phyloP scores from a whole-genome alignment of 2,888 invertebrate species.

The Eurytoma adleriae region DNA sequence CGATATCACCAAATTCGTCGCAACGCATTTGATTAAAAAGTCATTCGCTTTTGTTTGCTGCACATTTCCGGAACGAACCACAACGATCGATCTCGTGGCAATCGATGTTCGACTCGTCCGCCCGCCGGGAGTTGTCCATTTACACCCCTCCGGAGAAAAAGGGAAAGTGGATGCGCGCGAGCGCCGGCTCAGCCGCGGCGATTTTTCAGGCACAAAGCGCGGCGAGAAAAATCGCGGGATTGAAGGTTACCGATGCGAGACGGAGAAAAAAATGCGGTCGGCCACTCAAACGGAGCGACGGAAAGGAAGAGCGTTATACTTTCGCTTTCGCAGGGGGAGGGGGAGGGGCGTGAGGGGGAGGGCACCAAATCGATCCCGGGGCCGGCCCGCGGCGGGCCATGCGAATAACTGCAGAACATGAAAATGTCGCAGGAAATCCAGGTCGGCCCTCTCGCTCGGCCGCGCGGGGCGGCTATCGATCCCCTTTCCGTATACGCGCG shows the following conservation, averaged over 20 bases:
- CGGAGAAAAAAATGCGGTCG: no score
- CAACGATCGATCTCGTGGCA: no score
- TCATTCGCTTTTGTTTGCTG: no score
- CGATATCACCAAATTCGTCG: no score
- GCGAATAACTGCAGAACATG: constrained; percentile 57
- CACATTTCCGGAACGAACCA: no score
- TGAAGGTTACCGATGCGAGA: constrained; percentile 37
- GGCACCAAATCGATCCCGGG: constrained; percentile 51
- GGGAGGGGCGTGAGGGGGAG: constrained; percentile 8
- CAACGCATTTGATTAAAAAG: no score
- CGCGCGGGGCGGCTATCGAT: constrained; percentile 36
- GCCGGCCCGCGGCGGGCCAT: constrained; percentile 5
- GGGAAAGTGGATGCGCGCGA: not conserved
- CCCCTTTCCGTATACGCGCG: constrained; percentile 8
- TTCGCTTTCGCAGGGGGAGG: constrained; percentile 48
- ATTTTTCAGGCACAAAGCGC: not conserved
- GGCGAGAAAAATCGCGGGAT: not conserved
- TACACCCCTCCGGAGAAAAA: not conserved
- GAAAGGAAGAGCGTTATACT: constrained; percentile 42
- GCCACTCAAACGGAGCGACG: not conserved
- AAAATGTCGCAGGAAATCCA: constrained; percentile 59
- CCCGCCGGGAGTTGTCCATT: no score
- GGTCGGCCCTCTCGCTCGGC: constrained; percentile 41
- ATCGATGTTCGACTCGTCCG: no score
- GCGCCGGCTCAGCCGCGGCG: not conserved